phyloP scores from a whole-genome alignment of 2,888 invertebrate species.

The Nemapogon koenigi region DNA sequence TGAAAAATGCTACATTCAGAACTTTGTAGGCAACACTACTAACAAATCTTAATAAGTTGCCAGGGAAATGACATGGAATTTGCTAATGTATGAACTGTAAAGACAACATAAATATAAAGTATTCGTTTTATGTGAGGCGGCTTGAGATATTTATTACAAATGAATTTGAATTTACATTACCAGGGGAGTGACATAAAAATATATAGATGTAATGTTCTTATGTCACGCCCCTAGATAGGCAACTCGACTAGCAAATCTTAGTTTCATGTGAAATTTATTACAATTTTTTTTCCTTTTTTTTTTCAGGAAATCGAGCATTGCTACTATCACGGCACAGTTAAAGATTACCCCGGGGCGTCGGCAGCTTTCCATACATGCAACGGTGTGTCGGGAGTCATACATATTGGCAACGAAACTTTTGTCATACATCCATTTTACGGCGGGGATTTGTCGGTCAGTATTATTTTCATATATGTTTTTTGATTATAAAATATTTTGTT shows the following conservation, averaged over 20 bases:
- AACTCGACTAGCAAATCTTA: neutral
- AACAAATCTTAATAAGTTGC: too few relatives aligned
- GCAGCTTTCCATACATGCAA: constrained; percentile 98
- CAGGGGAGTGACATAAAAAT: too few relatives aligned
- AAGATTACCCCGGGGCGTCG: constrained; percentile 94
- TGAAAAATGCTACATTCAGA: too few relatives aligned
- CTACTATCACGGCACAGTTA: constrained; percentile 97
- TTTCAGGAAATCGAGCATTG: constrained; percentile 95
- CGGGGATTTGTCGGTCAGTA: constrained; percentile 94
- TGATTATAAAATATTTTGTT: too few relatives aligned
- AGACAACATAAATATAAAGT: too few relatives aligned
- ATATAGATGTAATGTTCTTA: neutral
- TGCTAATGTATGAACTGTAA: too few relatives aligned
- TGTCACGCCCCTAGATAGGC: neutral
- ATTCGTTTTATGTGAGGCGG: too few relatives aligned
- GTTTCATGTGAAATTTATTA: neutral
- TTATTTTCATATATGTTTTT: too few relatives aligned
- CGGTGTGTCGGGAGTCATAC: constrained; percentile 96
- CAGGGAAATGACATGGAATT: too few relatives aligned
- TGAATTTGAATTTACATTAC: too few relatives aligned
- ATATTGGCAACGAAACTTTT: constrained; percentile 97
- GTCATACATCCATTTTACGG: constrained; percentile 98
- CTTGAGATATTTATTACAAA: too few relatives aligned
- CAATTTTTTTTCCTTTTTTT: constrained; percentile 3
- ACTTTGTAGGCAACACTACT: too few relatives aligned